Conservation (phyloP, 1,140 invertebrate species). For the Aricia agestis region DNA sequence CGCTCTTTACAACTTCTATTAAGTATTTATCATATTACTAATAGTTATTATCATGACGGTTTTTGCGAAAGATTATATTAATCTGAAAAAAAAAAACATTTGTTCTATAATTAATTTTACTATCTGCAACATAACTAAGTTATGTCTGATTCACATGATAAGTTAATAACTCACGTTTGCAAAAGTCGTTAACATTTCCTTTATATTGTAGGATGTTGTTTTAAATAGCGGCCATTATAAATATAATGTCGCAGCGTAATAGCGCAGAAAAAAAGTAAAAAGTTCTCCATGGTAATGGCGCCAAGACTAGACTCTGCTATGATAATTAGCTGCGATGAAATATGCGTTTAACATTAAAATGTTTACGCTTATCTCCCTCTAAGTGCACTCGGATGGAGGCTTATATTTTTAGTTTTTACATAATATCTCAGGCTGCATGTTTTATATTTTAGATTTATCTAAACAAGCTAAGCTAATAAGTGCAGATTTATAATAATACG, state of each 20-base stretch:
- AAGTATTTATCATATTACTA: too few species aligned
- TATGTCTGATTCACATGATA: background rate
- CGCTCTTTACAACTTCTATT: too few species aligned
- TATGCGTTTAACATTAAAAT: conserved; percentile 8
- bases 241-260: background rate
- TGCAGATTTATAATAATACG: too few species aligned
- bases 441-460: background rate
- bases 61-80: too few species aligned
- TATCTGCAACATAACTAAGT: too few species aligned
- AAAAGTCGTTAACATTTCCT: background rate
- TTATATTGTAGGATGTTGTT: background rate
- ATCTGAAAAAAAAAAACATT: too few species aligned
- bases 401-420: background rate
- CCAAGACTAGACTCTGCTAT: conserved; percentile 9
- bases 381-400: background rate
- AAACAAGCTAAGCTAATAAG: background rate
- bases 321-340: conserved; percentile 19
- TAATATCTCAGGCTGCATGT: background rate
- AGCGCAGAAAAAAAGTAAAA: conserved; percentile 15
- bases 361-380: background rate
- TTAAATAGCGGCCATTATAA: conserved; percentile 19
- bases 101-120: too few species aligned
- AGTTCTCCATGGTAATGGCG: conserved; percentile 11
- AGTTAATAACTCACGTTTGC: background rate
- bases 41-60: too few species aligned